Evolutionary conservation across 2,113 vertebrate species (phyloP).

Genomic region (Anoura caudifer): DNA sequence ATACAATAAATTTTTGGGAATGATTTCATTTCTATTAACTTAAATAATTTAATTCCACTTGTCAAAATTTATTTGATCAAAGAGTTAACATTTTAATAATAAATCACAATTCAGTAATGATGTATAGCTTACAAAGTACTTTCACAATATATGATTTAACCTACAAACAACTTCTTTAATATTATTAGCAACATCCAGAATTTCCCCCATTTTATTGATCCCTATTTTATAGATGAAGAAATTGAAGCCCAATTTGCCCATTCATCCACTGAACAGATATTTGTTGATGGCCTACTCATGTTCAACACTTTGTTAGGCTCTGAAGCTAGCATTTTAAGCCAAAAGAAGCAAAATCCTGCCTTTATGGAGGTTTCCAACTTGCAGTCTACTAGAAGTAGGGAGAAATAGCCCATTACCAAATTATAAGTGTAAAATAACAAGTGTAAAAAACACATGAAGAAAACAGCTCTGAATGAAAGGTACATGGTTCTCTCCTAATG

Average conservation of each 20-base stretch:
- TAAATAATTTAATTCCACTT: conserved; percentile 10
- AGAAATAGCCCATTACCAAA: neutral
- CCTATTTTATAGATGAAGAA: neutral
- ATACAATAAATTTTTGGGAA: neutral
- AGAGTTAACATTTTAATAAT: neutral
- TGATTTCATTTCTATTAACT: neutral
- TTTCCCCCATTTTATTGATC: neutral
- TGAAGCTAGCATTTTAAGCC: neutral
- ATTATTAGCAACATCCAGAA: neutral
- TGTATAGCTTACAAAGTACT: neutral
- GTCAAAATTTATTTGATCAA: neutral
- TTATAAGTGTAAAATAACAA: neutral
- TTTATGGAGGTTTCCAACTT: neutral
- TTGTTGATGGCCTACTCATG: neutral
- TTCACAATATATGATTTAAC: neutral
- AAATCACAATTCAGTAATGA: neutral
- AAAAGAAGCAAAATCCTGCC: neutral
- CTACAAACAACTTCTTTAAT: neutral
- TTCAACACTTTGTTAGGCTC: neutral
- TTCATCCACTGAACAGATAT: neutral
- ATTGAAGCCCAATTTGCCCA: neutral
- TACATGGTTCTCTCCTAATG: neutral
- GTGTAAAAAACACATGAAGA: neutral
- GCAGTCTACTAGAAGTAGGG: neutral
- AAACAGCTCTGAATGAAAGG: neutral